These are phyloP conservation scores for Neodon shergylaensis DNA, from an alignment of 2,113 vertebrate species.

Conservation along the genomic window DNA sequence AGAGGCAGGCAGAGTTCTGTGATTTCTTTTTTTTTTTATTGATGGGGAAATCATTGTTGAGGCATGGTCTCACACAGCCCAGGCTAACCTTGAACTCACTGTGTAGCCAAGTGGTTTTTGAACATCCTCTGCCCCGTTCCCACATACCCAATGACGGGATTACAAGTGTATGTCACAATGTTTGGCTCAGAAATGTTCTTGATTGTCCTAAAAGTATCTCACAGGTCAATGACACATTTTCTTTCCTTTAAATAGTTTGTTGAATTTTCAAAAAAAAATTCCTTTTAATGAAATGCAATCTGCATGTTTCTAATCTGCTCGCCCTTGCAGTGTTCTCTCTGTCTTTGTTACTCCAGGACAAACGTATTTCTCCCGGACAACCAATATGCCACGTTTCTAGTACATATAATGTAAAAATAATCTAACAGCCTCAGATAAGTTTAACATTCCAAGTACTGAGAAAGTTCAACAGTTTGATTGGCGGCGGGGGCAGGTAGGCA, in stretches of 20 bases:
- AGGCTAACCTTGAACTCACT: not conserved
- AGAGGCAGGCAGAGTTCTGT: not conserved
- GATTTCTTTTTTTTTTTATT: not conserved
- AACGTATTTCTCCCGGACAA: not conserved
- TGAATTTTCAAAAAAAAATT: conserved; percentile 45
- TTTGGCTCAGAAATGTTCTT: not conserved
- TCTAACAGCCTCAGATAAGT: not conserved
- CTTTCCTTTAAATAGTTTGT: not conserved
- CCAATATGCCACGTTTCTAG: not conserved
- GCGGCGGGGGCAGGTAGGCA: not conserved
- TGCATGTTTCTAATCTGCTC: not conserved
- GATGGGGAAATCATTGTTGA: not conserved
- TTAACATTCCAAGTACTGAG: not conserved
- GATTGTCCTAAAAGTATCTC: not conserved
- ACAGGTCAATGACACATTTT: conserved; percentile 32
- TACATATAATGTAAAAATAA: not conserved
- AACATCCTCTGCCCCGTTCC: not conserved
- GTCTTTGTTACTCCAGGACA: not conserved
- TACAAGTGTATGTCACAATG: not conserved
- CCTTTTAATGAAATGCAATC: conserved; percentile 14
- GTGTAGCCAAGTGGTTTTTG: not conserved
- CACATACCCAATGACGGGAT: not conserved
- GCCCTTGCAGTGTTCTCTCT: not conserved
- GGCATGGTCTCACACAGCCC: not conserved
- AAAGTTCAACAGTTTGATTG: not conserved